Percentiles rank a stretch among this genome's conserved stretches.
Evolutionary conservation across 1,140 invertebrate species (phyloP).

Genomic region (Pachypeltis micranthus): DNA sequence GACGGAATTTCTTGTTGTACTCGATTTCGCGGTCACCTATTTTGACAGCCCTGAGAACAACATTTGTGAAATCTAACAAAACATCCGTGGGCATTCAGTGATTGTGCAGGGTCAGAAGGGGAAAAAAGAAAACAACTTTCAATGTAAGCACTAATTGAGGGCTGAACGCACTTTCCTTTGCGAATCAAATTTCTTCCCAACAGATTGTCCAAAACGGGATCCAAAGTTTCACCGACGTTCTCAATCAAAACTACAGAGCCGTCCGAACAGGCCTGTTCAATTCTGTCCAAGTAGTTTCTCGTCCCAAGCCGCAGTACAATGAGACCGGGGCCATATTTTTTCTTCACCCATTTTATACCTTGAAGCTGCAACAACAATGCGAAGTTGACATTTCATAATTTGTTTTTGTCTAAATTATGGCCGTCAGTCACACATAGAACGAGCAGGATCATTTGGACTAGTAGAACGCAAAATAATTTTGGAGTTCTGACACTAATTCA

Average conservation of each 20-base stretch:
- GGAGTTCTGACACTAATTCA: no score
- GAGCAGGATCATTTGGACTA: no score
- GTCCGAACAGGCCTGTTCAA: slow-evolving; percentile 65
- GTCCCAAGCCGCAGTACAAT: slow-evolving; percentile 65
- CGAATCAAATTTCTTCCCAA: slow-evolving; percentile 79
- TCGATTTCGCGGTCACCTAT: slow-evolving; percentile 88
- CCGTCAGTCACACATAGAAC: no score
- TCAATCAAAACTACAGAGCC: slow-evolving; percentile 68
- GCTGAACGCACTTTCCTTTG: slow-evolving; percentile 50
- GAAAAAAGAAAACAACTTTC: no score
- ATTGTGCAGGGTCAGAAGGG: no score
- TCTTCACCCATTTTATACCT: slow-evolving; percentile 93
- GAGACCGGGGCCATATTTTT: slow-evolving; percentile 55
- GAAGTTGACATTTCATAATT: no score
- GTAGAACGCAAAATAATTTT: no score
- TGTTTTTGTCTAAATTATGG: no score
- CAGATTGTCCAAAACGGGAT: slow-evolving; percentile 80
- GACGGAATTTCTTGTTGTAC: slow-evolving; percentile 65
- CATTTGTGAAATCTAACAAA: no score
- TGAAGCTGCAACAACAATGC: slow-evolving; percentile 39
- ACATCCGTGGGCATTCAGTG: no score
- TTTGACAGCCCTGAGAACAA: slow-evolving; percentile 46
- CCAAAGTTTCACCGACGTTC: slow-evolving; percentile 77
- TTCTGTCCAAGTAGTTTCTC: slow-evolving; percentile 68
- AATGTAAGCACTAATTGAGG: not conserved